These are phyloP conservation scores for Spongilla lacustris DNA, from an alignment of 37 sponge, comb jelly and placozoan genomes.

Conservation along the genomic window DNA sequence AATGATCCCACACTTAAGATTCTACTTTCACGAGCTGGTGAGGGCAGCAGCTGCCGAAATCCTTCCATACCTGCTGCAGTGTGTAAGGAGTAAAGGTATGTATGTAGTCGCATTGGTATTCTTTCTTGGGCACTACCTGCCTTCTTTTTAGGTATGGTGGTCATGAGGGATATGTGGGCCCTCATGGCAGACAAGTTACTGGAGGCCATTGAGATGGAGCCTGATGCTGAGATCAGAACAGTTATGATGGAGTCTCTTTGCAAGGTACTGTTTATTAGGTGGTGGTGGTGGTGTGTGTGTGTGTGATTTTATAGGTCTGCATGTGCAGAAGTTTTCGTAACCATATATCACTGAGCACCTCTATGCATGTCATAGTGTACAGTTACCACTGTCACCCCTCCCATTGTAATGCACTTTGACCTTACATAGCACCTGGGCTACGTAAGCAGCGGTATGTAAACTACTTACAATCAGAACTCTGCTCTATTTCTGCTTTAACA, in stretches of 20 bases:
- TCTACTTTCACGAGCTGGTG: slow-evolving; percentile 94
- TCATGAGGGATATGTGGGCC: slow-evolving; percentile 84
- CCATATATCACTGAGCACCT: too few species aligned
- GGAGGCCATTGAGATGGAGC: slow-evolving; percentile 86
- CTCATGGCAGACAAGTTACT: slow-evolving; percentile 79
- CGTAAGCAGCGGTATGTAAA: too few species aligned
- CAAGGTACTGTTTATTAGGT: slow-evolving; percentile 26
- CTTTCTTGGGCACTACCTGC: too few species aligned
- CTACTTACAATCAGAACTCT: too few species aligned
- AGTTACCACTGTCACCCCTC: too few species aligned
- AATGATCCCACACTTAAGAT: slow-evolving; percentile 95
- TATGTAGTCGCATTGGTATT: background rate
- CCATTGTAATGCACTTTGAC: too few species aligned
- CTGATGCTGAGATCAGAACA: slow-evolving; percentile 85
- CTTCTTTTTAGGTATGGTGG: slow-evolving; percentile 39
- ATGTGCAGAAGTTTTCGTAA: too few species aligned
- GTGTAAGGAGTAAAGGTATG: slow-evolving; percentile 85
- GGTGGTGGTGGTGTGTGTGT: background rate
- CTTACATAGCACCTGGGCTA: too few species aligned
- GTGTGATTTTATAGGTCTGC: background rate
- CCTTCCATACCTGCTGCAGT: slow-evolving; percentile 90
- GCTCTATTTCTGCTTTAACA: too few species aligned
- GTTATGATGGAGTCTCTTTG: slow-evolving; percentile 88
- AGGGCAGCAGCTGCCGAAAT: slow-evolving; percentile 96
- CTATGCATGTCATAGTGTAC: too few species aligned